A percentile compares a stretch with the other conserved stretches of the same genome.
These are phyloP conservation scores for Catharus bicknelli DNA, from an alignment of 2,113 vertebrate genomes.

Conservation along the genomic window DNA sequence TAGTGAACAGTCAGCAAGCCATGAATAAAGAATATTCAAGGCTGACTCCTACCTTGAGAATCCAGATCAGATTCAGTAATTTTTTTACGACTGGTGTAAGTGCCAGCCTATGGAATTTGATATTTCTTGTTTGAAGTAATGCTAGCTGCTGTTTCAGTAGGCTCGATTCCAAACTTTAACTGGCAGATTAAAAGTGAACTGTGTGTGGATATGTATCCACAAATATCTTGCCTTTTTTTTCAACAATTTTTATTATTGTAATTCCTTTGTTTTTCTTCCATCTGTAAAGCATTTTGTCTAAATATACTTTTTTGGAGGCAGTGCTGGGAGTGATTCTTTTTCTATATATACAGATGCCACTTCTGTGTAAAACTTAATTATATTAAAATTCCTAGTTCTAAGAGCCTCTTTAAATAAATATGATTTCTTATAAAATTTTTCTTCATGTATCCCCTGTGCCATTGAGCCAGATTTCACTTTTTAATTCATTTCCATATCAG, in stretches of 20 bases:
- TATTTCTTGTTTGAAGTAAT: neutral
- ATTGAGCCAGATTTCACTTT: neutral
- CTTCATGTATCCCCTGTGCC: neutral
- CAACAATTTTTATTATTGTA: neutral
- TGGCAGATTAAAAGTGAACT: neutral
- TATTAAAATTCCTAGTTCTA: neutral
- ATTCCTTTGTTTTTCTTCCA: neutral
- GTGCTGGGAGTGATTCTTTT: accelerated
- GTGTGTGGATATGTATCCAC: accelerated
- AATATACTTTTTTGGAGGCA: neutral
- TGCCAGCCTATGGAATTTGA: neutral
- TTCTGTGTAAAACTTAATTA: neutral
- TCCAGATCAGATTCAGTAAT: neutral
- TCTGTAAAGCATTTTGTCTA: neutral
- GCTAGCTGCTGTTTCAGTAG: neutral
- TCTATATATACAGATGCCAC: neutral
- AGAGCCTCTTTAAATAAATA: neutral
- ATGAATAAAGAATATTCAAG: neutral
- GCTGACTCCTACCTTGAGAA: neutral
- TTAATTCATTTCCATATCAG: neutral
- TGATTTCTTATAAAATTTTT: neutral
- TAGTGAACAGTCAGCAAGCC: neutral
- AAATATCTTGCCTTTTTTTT: neutral
- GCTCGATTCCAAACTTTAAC: neutral
- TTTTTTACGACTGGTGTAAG: neutral